Evolutionary conservation across 1,140 invertebrate genomes (phyloP), one percentile per base, ranked within the genome.

Genomic region (Drosophila nannoptera): DNA sequence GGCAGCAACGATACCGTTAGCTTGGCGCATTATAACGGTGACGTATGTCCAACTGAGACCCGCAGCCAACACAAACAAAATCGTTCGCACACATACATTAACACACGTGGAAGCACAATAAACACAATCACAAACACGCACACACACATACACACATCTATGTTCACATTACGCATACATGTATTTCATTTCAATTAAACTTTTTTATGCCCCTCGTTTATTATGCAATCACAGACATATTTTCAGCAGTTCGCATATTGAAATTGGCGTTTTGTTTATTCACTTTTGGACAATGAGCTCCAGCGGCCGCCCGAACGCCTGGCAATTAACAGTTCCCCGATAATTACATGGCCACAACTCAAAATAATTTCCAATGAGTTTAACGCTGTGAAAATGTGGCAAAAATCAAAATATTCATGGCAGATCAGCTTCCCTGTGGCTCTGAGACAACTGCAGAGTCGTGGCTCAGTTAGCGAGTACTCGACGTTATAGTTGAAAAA

Each of bases 261-360:
- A 76, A 71, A 76, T 86, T 84, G 69, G 80, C 72, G 72, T 65
- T 70, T 83, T 83, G 81, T 70, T 86, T 84, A 83, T 84, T 84
- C 65, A 63, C 54, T 77, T 71, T 71, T 73, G 58, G 69, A 63
- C 50, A 63, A 11, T 5, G 1, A 0, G 38, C 29, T 5, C 12
- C 40, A 8, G 14, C 29, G 4, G 3, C 8, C 31, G 40, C 31
- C 61, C 43, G 3, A 22, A 70, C 33, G 45, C n/a, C 2, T 0
- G 0, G 2, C 4, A 7, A 33, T 81, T 83, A 84, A 49, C 80
- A 61, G 33, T 5, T 38, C 7, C 22, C 48, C 49, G 69, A 29
- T 83, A 83, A 83, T 84, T 80, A 83, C 33, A 53, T 48, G 46
- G 42, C 40, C 33, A n/a, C 48, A 53, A 48, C 65, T 48, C 55